Evolutionary conservation across 2,113 vertebrate species (phyloP).

Genomic region (Seriola rivoliana): DNA sequence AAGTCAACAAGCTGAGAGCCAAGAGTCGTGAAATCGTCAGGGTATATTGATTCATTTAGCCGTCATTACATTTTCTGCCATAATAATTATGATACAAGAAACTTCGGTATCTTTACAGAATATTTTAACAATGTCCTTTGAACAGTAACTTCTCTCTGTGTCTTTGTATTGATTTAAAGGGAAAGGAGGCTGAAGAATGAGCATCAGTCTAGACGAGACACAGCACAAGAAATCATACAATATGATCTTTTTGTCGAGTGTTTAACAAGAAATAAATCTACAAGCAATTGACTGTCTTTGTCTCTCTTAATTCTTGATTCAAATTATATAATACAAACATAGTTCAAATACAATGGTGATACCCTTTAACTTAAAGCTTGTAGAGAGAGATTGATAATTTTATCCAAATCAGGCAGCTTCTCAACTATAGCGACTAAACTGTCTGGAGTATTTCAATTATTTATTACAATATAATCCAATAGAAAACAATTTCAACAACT

Average conservation of each 20-base stretch:
- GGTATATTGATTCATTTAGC: constrained; percentile 20
- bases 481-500: not conserved
- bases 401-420: too few species aligned
- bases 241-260: constrained; percentile 70
- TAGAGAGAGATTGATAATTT: too few species aligned
- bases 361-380: not conserved
- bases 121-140: not conserved
- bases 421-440: too few species aligned
- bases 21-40: constrained; percentile 71
- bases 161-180: constrained; percentile 65
- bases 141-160: constrained; percentile 5
- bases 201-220: constrained; percentile 21
- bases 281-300: constrained; percentile 31
- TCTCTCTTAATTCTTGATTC: not conserved
- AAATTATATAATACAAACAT: not conserved
- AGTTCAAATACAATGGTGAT: not conserved
- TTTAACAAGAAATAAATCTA: constrained; percentile 59
- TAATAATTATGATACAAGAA: not conserved
- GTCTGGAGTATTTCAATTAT: not conserved
- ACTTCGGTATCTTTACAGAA: not conserved
- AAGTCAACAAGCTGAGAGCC: constrained; percentile 86
- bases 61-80: not conserved
- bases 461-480: not conserved
- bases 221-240: constrained; percentile 74
- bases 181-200: constrained; percentile 74